Evolutionary conservation across 2,113 vertebrate genomes (phyloP).

Genomic region (Neomonachus schauinslandi): DNA sequence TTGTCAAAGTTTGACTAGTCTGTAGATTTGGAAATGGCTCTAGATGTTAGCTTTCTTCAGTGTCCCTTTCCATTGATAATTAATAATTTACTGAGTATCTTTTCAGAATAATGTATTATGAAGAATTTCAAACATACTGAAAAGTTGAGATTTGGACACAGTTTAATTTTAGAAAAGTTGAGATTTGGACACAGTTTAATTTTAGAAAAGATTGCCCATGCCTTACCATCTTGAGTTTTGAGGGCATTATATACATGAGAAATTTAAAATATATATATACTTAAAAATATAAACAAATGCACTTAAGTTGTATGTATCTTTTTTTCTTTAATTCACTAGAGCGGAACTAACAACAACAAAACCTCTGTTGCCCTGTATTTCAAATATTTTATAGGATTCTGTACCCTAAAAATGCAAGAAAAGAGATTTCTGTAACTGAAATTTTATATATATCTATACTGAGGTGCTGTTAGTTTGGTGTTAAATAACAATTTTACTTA

Average conservation of each 20-base stretch:
- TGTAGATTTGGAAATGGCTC: not conserved
- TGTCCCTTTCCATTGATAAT: not conserved
- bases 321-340: not conserved
- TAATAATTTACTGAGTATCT: not conserved
- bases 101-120: constrained; percentile 15
- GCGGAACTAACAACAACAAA: not conserved
- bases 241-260: not conserved
- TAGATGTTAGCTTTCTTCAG: constrained; percentile 32
- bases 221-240: not conserved
- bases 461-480: not conserved
- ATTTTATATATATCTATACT: not conserved
- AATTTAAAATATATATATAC: not conserved
- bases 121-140: not conserved
- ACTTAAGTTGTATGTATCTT: not conserved
- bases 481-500: not conserved
- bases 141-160: constrained; percentile 33
- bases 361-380: not conserved
- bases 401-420: constrained; percentile 25
- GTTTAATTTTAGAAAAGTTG: no score
- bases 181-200: no score
- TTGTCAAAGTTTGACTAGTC: not conserved
- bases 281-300: not conserved
- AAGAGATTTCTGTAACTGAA: constrained; percentile 13
- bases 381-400: not conserved
- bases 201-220: constrained; percentile 16